phyloP scores from a whole-genome alignment of 2,888 invertebrate species.

The Agonum fuliginosum region DNA sequence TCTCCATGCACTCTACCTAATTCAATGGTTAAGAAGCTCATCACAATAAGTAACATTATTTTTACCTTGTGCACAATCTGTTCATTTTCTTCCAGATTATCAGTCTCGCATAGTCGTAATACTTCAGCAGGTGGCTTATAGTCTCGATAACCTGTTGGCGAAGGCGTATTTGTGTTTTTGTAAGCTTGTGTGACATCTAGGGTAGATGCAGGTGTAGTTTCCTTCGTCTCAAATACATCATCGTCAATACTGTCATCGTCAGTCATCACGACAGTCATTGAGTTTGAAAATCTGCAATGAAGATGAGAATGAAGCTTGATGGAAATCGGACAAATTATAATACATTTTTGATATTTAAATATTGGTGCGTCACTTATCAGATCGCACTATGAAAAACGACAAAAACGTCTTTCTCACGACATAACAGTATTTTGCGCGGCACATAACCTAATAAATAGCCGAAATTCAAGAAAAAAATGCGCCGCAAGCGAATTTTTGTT shows the following conservation, averaged over 20 bases:
- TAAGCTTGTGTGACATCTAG: constrained; percentile 68
- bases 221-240: constrained; percentile 85
- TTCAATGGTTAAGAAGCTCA: too few species aligned
- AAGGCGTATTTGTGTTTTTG: constrained; percentile 74
- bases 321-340: background rate
- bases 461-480: too few species aligned
- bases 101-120: constrained; percentile 74
- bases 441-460: too few species aligned
- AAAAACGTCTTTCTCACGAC: too few species aligned
- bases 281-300: background rate
- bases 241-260: constrained; percentile 87
- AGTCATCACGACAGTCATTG: constrained; percentile 56
- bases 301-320: background rate
- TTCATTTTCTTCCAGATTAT: constrained; percentile 74
- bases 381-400: too few species aligned
- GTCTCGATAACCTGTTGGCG: constrained; percentile 87
- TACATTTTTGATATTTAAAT: too few species aligned
- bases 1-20: too few species aligned
- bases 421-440: too few species aligned
- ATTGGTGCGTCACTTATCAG: too few species aligned
- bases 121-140: constrained; percentile 85
- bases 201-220: constrained; percentile 66
- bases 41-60: too few species aligned
- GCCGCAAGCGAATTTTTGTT: too few species aligned
- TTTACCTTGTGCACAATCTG: constrained; percentile 81